Base-by-base conservation (phyloP, 2,113 vertebrate genomes). In the Ceyx melanurus region DNA sequence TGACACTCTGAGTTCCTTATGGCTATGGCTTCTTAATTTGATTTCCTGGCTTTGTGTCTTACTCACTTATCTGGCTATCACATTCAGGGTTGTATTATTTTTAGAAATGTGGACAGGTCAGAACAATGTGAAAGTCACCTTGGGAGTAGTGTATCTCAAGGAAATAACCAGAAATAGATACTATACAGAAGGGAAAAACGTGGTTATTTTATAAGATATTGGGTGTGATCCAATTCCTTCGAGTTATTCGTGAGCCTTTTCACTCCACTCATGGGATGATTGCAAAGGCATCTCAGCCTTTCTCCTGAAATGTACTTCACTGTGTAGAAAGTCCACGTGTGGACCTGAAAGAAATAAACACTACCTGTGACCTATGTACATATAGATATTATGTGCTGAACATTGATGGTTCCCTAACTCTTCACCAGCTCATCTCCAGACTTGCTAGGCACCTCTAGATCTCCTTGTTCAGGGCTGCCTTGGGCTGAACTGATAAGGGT, bases 31-130 rank as follows among this genome's bases (percentile, higher is more conserved):
- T 94, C 66, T 92, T 97, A 94, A 97, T 97, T 97, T 95, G 76
- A 93, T 95, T 96, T 96, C 83, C 96, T 97, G 93, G 88, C 64
- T 97, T 86, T 82, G 83, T 56, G 48, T 85, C 78, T 94, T 97
- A 95, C 96, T 96, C 96, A 87, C 76, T 94, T 94, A 96, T 84
- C 89, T 96, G 89, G 35, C 43, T 96, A 89, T 91, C 57, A 93
- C 17, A 23, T 37, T 89, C 77, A 53, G 66, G 42, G 22, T 60
- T 92, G 53, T 80, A 62, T 96, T 91, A 92, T 93, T 92, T 92
- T 86, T 76, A 89, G 72, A 76, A 87, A 90, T 92, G 66, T 74
- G 50, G 48, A 61, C 15, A 83, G 71, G 50, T 82, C 77, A 82
- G 82, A 90, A 87, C 8, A 93, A 91, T 85, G 28, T 54, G 40